Base-by-base conservation (phyloP, 1,140 invertebrate genomes). In the Caerostris extrusa region DNA sequence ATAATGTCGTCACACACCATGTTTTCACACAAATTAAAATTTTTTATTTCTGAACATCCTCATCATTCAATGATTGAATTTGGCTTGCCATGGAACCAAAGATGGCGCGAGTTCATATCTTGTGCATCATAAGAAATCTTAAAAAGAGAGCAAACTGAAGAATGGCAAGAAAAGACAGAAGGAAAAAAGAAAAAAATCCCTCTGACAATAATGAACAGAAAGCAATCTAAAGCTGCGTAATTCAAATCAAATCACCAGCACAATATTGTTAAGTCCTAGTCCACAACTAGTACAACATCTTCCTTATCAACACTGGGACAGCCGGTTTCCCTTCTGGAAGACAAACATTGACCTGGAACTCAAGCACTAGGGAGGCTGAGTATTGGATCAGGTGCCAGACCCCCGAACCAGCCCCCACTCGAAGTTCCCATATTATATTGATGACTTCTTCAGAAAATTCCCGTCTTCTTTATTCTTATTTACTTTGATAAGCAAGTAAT, bases 191-290 rank as follows among this genome's bases (percentile, higher is more conserved):
- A 82, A 92, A 92, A 92, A 64, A 57, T 12, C 64, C 57, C 19
- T 85, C 82, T n/a, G 81, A 85, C 50, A 92, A 92, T 92, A 81
- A 92, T 85, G 71, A 85, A 83, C 71, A 85, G 64, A 92, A 92
- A 83, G 64, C 71, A 92, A 92, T 92, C 90, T 92, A 67, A 67
- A 85, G 90, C 77, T 56, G 55, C 71, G 88, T 67, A 34, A 92
- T 92, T 92, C 90, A 92, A 92, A 92, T 92, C 90, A 92, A 92
- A 83, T 92, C 89, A 90, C 69, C 19, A 90, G 89, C 89, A 81
- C 77, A 92, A 92, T 85, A 67, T 92, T 92, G 90, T 92, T 92
- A 55, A 58, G 61, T 77, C 61, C 58, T 56, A 53, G 69, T 92
- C 81, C 90, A 92, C 71, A 82, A 60, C 90, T 92, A 67, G 58